These are phyloP conservation scores for Theodoxus fluviatilis DNA, from an alignment of 2,888 invertebrate species.

Conservation along the genomic window DNA sequence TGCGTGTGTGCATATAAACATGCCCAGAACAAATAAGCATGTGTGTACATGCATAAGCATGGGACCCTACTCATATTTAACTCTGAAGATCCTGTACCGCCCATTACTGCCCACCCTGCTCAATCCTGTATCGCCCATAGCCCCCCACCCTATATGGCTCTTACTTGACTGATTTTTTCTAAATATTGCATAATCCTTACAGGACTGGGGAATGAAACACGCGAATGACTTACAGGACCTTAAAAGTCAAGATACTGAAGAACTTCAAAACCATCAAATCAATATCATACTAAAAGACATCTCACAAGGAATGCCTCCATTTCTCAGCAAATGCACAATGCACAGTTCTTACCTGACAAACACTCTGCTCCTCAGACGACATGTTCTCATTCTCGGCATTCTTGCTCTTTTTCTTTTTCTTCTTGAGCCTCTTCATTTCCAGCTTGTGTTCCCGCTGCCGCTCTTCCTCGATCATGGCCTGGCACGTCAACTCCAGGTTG, in stretches of 20 bases:
- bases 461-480: conserved; percentile 87
- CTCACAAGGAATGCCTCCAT: neutral
- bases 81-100: too few species aligned
- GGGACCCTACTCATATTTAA: too few species aligned
- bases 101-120: too few species aligned
- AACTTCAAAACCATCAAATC: too few species aligned
- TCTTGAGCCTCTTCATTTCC: conserved; percentile 84
- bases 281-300: too few species aligned
- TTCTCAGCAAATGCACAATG: neutral
- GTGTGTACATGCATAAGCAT: too few species aligned
- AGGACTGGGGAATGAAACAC: neutral
- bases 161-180: too few species aligned
- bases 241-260: neutral
- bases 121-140: too few species aligned
- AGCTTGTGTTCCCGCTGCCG: conserved; percentile 83
- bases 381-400: conserved; percentile 43
- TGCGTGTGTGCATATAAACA: too few species aligned
- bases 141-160: too few species aligned
- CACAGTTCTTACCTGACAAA: conserved; percentile 35
- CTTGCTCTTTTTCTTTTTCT: conserved; percentile 59
- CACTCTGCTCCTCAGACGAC: conserved; percentile 33
- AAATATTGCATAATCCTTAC: neutral
- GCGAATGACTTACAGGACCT: neutral
- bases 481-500: conserved; percentile 85
- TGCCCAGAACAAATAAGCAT: too few species aligned